Evolutionary conservation across 2,113 vertebrate genomes (phyloP).

Genomic region (Barbus barbus): DNA sequence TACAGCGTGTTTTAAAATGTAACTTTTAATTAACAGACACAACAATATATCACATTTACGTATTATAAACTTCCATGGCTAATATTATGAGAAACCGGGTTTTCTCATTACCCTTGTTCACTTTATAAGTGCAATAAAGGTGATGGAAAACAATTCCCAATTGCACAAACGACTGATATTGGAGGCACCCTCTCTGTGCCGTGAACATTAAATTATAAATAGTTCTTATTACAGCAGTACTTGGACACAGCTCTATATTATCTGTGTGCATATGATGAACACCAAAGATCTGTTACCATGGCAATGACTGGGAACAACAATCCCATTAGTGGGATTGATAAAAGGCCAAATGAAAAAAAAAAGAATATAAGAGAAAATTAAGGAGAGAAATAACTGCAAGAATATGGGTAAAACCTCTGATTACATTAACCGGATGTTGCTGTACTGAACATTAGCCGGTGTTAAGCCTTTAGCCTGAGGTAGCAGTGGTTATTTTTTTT

Average conservation of each 20-base stretch:
- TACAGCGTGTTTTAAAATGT: slow-evolving; percentile 32
- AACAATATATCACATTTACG: slow-evolving; percentile 31
- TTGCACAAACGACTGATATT: slow-evolving; percentile 15
- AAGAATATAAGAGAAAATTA: neutral
- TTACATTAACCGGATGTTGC: slow-evolving; percentile 14
- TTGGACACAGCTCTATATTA: slow-evolving; percentile 6
- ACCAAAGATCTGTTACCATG: slow-evolving; percentile 44
- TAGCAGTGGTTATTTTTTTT: neutral
- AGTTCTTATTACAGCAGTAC: slow-evolving; percentile 12
- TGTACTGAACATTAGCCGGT: slow-evolving; percentile 27
- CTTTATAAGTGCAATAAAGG: slow-evolving; percentile 17
- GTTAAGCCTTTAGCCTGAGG: slow-evolving; percentile 27
- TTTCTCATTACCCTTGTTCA: slow-evolving; percentile 35
- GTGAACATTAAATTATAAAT: slow-evolving; percentile 30
- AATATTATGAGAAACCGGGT: slow-evolving; percentile 22
- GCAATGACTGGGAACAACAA: slow-evolving; percentile 36
- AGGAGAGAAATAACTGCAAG: slow-evolving; percentile 17
- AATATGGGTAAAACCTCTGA: slow-evolving; percentile 29
- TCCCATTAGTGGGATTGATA: slow-evolving; percentile 35
- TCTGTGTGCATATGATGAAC: slow-evolving; percentile 28
- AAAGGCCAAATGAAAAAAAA: slow-evolving; percentile 15
- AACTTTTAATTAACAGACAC: slow-evolving; percentile 32
- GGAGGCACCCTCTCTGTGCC: neutral
- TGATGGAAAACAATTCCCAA: slow-evolving; percentile 37
- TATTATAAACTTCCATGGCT: slow-evolving; percentile 23